These are phyloP conservation scores for Platycheirus rosarum DNA, from an alignment of 2,888 invertebrate species.

Conservation along the genomic window DNA sequence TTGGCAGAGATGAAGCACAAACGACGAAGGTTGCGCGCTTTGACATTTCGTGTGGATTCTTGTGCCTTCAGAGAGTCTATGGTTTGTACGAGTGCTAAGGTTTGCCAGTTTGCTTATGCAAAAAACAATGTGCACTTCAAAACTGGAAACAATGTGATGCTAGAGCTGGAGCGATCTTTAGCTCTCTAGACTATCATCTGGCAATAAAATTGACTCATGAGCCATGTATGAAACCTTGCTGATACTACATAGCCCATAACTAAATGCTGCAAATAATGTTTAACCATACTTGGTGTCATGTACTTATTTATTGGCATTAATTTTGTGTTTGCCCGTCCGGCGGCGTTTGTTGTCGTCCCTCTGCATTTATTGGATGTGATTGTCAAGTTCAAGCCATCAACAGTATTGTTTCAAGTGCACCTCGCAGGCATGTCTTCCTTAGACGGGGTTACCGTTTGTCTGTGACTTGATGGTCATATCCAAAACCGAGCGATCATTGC, in stretches of 20 bases:
- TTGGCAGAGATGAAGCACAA: conserved; percentile 10
- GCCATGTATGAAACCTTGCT: conserved; percentile 63
- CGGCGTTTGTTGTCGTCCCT: not conserved
- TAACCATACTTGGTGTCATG: conserved; percentile 74
- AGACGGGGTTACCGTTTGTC: conserved; percentile 1
- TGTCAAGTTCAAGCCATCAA: conserved; percentile 65
- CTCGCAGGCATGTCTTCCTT: conserved; percentile 31
- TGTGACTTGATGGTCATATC: too few relatives aligned
- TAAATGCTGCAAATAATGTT: conserved; percentile 74
- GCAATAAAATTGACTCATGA: conserved; percentile 67
- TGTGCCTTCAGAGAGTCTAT: not conserved
- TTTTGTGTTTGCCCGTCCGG: conserved; percentile 42
- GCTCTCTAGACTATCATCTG: conserved; percentile 17
- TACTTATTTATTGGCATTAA: conserved; percentile 74
- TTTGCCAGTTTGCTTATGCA: conserved; percentile 54
- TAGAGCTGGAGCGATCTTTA: conserved; percentile 33
- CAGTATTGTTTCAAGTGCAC: conserved; percentile 39
- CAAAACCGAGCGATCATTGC: too few relatives aligned
- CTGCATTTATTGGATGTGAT: conserved; percentile 45
- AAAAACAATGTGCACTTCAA: conserved; percentile 61
- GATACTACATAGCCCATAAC: conserved; percentile 56
- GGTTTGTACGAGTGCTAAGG: too few relatives aligned
- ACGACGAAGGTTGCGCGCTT: conserved; percentile 69
- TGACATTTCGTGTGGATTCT: conserved; percentile 51
- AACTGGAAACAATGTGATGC: conserved; percentile 61